phyloP scores from a whole-genome alignment of 2,113 vertebrate species.

The Oophaga pumilio region DNA sequence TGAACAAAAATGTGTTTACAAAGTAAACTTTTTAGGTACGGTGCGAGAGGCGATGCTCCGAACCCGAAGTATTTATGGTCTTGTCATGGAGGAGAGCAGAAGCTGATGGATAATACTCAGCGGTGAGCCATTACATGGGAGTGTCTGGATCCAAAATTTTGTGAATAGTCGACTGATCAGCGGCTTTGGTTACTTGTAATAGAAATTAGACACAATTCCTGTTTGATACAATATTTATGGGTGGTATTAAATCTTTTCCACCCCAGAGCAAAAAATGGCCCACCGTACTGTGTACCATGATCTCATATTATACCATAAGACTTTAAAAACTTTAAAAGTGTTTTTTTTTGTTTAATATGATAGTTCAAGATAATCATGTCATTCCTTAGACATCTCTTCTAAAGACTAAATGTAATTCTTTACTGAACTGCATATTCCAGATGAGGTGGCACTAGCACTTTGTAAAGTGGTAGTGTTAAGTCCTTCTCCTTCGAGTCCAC shows the following conservation, averaged over 20 bases:
- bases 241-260: not conserved
- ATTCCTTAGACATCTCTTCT: no score
- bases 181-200: not conserved
- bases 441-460: no score
- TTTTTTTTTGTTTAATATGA: no score
- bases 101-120: not conserved
- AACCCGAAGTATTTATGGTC: not conserved
- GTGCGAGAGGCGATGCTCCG: not conserved
- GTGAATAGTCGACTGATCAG: not conserved
- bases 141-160: not conserved
- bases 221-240: not conserved
- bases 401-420: no score
- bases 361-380: no score
- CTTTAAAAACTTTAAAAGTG: not conserved
- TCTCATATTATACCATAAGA: not conserved
- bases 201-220: not conserved
- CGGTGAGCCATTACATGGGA: not conserved
- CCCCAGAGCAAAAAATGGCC: no score
- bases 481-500: no score
- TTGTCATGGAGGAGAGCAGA: not conserved
- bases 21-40: constrained; percentile 7
- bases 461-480: no score
- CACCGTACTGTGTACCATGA: not conserved
- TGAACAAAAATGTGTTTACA: constrained; percentile 48
- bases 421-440: no score